Base-by-base conservation (phyloP, 2,797 vertebrate genomes). In the Gallirallus australis region DNA sequence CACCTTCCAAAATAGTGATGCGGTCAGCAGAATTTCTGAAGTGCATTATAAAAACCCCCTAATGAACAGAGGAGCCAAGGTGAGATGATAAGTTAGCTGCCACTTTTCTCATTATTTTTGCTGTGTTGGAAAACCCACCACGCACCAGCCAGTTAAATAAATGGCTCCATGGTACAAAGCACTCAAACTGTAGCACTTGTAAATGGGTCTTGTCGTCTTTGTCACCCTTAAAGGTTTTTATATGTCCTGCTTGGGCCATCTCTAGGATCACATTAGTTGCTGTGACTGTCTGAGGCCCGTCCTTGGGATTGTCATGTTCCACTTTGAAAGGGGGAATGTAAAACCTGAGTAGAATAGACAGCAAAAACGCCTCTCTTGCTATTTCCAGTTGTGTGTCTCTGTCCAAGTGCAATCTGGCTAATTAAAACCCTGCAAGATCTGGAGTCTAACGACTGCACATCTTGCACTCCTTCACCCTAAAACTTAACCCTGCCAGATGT, bases 71-170 rank as follows among this genome's bases (percentile, higher is more conserved):
- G 66, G 75, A 72, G 80, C 85, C 87, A 57, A 90, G 73, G 89
- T 63, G 87, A 56, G 73, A 35, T 96, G 94, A 96, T 94, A n/a
- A 96, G 93, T 93, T 94, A 91, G 82, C 96, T 96, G 91, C 91
- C 96, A 93, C 91, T 94, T 94, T 93, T 86, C 92, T 69, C 89
- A 92, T 96, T 94, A 81, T 63, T 94, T 91, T 42, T 83, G 45
- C 87, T 30, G 48, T 48, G 78, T 53, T 86, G 89, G 85, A 82
- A 90, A 88, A 78, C 1, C 52, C 65, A 76, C 39, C 39, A 5
- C 54, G 5, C 0, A 31, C 10, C 88, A 95, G 50, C 33, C 69
- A 6, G 37, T 69, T 24, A 79, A 82, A 95, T 77, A 53, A 93
- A 96, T 88, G 87, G 39, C 63, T 83, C 52, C 0, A 13, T 52